phyloP scores from a whole-genome alignment of 1,140 invertebrate species.

The Drosophila seguyi region DNA sequence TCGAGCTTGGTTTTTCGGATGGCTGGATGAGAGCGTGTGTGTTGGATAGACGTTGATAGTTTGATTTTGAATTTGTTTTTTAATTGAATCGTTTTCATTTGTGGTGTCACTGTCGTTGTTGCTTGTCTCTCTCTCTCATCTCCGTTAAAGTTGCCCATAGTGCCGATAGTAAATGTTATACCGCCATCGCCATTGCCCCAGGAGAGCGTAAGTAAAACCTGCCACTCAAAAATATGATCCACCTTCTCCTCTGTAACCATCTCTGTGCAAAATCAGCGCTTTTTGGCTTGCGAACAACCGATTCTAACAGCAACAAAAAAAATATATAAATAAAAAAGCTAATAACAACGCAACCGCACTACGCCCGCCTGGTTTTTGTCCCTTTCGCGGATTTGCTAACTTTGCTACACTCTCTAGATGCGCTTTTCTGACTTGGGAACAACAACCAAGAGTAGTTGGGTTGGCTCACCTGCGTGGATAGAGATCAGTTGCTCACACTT shows the following conservation, averaged over 20 bases:
- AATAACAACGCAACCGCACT: constrained; percentile 45
- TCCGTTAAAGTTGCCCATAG: constrained; percentile 77
- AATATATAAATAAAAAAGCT: neutral
- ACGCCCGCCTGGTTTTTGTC: constrained; percentile 21
- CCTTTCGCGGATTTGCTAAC: constrained; percentile 18
- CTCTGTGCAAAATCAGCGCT: constrained; percentile 25
- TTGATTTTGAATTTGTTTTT: constrained; percentile 58
- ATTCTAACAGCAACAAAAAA: neutral
- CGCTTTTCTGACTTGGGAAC: constrained; percentile 14
- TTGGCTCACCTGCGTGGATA: constrained; percentile 2
- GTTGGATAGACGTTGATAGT: constrained; percentile 27
- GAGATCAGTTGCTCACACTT: neutral
- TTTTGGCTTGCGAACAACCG: constrained; percentile 44
- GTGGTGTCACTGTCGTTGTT: constrained; percentile 60
- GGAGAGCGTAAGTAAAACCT: constrained; percentile 77
- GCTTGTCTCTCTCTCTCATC: constrained; percentile 61
- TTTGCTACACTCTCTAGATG: constrained; percentile 15
- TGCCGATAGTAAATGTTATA: constrained; percentile 79
- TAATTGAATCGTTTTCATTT: constrained; percentile 77
- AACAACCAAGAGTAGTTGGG: neutral
- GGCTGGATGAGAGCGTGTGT: constrained; percentile 14
- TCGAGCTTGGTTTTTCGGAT: constrained; percentile 31
- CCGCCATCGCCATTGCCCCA: constrained; percentile 77
- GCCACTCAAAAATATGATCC: constrained; percentile 22
- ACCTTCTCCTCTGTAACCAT: constrained; percentile 27